phyloP scores from a whole-genome alignment of 2,113 vertebrate genomes.

The Sorex fumeus region DNA sequence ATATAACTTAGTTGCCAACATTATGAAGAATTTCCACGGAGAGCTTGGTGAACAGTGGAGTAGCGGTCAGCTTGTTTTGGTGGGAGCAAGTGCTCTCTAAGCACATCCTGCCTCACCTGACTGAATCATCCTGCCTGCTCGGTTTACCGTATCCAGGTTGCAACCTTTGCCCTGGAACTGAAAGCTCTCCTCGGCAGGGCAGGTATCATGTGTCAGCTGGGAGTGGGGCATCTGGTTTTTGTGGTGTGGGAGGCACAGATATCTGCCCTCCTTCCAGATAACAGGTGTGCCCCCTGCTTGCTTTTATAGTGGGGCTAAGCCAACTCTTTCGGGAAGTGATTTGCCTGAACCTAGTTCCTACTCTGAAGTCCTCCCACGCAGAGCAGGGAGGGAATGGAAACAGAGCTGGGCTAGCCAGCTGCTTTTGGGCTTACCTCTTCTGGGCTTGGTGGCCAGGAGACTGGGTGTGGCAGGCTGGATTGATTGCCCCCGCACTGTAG shows the following conservation, averaged over 20 bases:
- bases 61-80: neutral
- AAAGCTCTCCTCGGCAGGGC: neutral
- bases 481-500: slow-evolving; percentile 62
- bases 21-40: neutral
- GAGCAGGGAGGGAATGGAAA: slow-evolving; percentile 61
- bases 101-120: slow-evolving; percentile 15
- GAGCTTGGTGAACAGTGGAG: neutral
- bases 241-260: slow-evolving; percentile 9
- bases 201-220: neutral
- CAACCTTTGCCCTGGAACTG: slow-evolving; percentile 26
- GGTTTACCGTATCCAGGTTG: neutral
- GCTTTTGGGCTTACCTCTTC: slow-evolving; percentile 64
- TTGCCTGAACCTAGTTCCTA: neutral
- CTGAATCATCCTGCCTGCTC: neutral
- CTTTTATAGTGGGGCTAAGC: neutral
- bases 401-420: neutral
- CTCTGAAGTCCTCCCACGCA: neutral
- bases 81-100: neutral
- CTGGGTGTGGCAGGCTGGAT: slow-evolving; percentile 55
- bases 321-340: neutral
- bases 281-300: neutral
- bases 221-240: slow-evolving; percentile 26
- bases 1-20: slow-evolving; percentile 42
- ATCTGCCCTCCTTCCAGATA: neutral
- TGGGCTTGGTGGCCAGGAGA: slow-evolving; percentile 36